Conservation (phyloP, 2,888 invertebrate species). For the Erpobdella octoculata region DNA sequence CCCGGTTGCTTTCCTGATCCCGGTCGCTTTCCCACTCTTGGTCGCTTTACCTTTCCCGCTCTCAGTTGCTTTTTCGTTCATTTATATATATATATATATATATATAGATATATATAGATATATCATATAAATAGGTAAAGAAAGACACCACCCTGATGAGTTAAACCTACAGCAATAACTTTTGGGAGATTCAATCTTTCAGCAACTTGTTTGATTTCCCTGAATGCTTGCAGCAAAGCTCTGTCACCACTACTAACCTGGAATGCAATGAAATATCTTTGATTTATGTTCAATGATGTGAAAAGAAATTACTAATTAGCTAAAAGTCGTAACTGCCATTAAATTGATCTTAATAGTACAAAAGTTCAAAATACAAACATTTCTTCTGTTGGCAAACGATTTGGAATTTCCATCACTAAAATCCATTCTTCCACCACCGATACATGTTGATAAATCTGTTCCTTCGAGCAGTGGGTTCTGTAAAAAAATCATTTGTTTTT, state of each 20-base stretch:
- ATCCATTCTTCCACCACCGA: conserved; percentile 57
- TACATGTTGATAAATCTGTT: conserved; percentile 91
- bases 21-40: too few relatives aligned
- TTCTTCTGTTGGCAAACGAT: conserved; percentile 61
- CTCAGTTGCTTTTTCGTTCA: too few relatives aligned
- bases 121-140: too few relatives aligned
- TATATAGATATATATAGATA: too few relatives aligned
- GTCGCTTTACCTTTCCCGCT: too few relatives aligned
- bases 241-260: conserved; percentile 79
- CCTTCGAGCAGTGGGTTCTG: conserved; percentile 84
- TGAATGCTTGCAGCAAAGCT: conserved; percentile 86
- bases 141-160: not conserved
- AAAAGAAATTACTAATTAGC: too few relatives aligned
- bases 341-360: not conserved
- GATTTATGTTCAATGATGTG: too few relatives aligned
- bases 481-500: conserved; percentile 27
- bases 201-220: conserved; percentile 95
- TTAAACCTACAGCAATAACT: conserved; percentile 65
- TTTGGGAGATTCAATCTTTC: conserved; percentile 92
- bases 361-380: conserved; percentile 49
- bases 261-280: not conserved
- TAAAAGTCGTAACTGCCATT: not conserved
- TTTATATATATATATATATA: too few relatives aligned
- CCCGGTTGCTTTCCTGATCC: too few relatives aligned
- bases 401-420: conserved; percentile 45